A percentile compares a stretch with the other conserved stretches of the same genome.
phyloP scores from a whole-genome alignment of 2,888 invertebrate species.

The Esperia sulphurella region DNA sequence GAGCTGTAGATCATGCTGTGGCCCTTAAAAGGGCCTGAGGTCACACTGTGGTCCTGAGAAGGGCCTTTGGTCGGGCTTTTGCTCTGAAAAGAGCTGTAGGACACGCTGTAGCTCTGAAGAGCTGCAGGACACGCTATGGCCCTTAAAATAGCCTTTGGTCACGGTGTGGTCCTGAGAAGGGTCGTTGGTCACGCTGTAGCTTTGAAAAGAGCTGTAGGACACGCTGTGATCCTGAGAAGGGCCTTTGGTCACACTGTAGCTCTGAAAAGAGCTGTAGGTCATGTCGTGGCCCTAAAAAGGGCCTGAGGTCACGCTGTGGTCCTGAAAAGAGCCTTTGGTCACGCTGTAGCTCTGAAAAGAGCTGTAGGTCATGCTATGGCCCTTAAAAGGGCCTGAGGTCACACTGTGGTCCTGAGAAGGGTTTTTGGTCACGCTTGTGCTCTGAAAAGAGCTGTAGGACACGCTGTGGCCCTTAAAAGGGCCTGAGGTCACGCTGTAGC shows the following conservation, averaged over 20 bases:
- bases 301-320: slow-evolving; percentile 4
- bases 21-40: slow-evolving; percentile 10
- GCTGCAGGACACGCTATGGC: slow-evolving; percentile 6
- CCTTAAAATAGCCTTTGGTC: slow-evolving; percentile 8
- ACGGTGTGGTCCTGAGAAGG: slow-evolving; percentile 7
- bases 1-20: slow-evolving; percentile 6
- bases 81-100: background rate
- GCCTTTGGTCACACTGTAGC: background rate
- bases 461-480: too few species aligned
- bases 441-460: too few species aligned
- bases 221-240: background rate
- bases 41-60: slow-evolving; percentile 6
- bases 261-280: background rate
- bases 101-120: slow-evolving; percentile 9
- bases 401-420: background rate
- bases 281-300: slow-evolving; percentile 9
- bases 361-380: slow-evolving; percentile 1
- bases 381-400: slow-evolving; percentile 9
- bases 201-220: slow-evolving; percentile 7
- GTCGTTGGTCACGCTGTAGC: slow-evolving; percentile 6
- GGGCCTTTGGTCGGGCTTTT: background rate
- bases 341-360: slow-evolving; percentile 1
- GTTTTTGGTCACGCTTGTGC: too few species aligned
- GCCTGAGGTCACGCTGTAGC: background rate
- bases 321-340: slow-evolving; percentile 8